Evolutionary conservation across 2,888 invertebrate species (phyloP), one percentile per base, ranked within the genome.

Genomic region (Drosophila monieri): DNA sequence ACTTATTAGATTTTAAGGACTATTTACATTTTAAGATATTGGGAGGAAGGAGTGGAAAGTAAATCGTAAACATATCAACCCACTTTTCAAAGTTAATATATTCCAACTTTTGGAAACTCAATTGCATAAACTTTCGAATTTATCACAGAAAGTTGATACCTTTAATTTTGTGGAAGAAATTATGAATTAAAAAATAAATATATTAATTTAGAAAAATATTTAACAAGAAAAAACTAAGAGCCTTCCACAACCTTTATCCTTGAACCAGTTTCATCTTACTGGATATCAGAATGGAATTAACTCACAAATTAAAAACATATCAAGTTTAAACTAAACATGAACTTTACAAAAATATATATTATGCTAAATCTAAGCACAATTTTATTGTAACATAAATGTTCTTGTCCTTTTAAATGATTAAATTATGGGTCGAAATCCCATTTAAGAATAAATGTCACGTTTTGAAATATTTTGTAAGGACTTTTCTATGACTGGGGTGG

Each of bases 31-130:
- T 15, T 15, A 43, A 55, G 30, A 18, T 37, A 3, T 27, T 27
- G 9, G 0, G 27, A 9, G 12, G 10, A 60, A 35, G 21, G 10
- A 10, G 9, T 37, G 10, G 25, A 52, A 49, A 44, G 55, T 49
- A 68, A 66, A 70, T 81, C 79, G 55, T 56, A 54, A 58, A 52
- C 86, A 73, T 73, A 77, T 74, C 74, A 70, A 58, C 58, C 46
- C 9, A 48, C 32, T 18, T 49, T 39, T 44, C 43, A 47, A 53
- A 37, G 23, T 30, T 58, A 61, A 39, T 51, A 62, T 49, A 39
- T 47, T 25, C 44, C 30, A 10, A 48, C n/a, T 10, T 10, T n/a
- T 5, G 21, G 43, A 23, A 58, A 21, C 51, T 37, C 5, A 21
- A 54, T 64, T 67, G 12, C 48, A 8, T 8, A 1, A 46, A 48